Evolutionary conservation across 2,888 invertebrate genomes (phyloP), one percentile per base, ranked within the genome.

Genomic region (Rhagonycha lutea): DNA sequence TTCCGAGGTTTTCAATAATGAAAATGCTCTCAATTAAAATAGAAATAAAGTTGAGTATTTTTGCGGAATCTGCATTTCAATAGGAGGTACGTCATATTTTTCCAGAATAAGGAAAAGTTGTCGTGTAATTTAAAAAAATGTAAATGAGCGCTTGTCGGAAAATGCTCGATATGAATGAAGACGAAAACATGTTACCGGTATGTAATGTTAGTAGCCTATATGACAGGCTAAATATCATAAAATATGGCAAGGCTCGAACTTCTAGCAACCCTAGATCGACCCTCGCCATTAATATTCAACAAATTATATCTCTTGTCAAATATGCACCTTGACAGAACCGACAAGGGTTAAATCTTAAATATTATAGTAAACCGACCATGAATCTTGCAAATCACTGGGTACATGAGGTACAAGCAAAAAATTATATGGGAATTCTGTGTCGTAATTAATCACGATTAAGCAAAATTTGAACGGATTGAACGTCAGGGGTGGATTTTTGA

Each of bases 241-340:
- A 18, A 65, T 24, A 26, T n/a, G 26, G 63, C 63, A 65, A 24
- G 63, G 63, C 26, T 65, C 14, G 18, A 62, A 62, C 62, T 62
- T 62, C 18, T 70, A 75, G 61, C 75, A 78, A 78, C 73, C 78
- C 75, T 75, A 28, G 26, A 61, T 73, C 72, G 69, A 73, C 74
- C 73, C 73, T 32, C 14, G 69, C 72, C 65, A 75, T 75, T 75
- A 75, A 77, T 77, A 74, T 77, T 77, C 75, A 77, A 77, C 77
- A 72, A 77, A 77, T 77, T 75, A 75, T 69, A 67, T 62, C 69
- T 72, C 68, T 72, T 77, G 75, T 75, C 72, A 72, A 75, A 69
- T 75, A 72, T 73, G 73, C 71, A 77, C 72, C 68, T 62, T 74
- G 72, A 74, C 77, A 65, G 63, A 65, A 24, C 23, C 26, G 63